phyloP scores from a whole-genome alignment of 2,888 invertebrate species.

The Zygaena filipendulae region DNA sequence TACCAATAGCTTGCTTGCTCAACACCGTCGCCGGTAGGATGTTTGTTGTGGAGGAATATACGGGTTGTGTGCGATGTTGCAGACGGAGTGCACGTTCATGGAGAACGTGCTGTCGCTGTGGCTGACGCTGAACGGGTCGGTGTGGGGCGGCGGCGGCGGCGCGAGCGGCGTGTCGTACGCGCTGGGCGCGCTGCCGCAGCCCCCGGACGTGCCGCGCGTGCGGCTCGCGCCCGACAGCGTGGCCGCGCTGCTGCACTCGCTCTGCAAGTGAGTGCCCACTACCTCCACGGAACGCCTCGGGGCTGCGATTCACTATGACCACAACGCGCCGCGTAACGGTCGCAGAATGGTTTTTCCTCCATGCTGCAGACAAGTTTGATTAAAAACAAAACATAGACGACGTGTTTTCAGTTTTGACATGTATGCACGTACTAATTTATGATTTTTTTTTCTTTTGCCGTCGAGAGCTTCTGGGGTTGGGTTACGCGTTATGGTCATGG shows the following conservation, averaged over 20 bases:
- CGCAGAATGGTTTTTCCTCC: too few relatives aligned
- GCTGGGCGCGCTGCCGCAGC: constrained; percentile 40
- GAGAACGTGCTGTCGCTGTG: constrained; percentile 88
- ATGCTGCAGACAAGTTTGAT: too few relatives aligned
- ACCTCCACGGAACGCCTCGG: too few relatives aligned
- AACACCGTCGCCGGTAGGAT: too few relatives aligned
- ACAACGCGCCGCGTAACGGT: too few relatives aligned
- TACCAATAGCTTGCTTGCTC: neutral
- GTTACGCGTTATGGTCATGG: too few relatives aligned
- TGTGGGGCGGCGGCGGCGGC: constrained; percentile 43
- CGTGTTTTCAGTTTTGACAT: neutral
- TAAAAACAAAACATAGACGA: too few relatives aligned
- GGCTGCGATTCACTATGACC: too few relatives aligned
- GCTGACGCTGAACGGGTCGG: constrained; percentile 82
- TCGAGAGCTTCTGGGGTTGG: too few relatives aligned
- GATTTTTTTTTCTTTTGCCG: constrained; percentile 8
- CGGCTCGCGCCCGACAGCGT: constrained; percentile 56
- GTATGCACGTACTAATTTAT: constrained; percentile 2
- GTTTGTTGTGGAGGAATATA: too few relatives aligned
- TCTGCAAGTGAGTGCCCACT: constrained; percentile 40
- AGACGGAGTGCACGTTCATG: constrained; percentile 79
- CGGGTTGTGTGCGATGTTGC: constrained; percentile 14
- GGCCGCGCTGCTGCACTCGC: constrained; percentile 39
- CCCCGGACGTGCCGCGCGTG: constrained; percentile 54
- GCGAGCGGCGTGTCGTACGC: constrained; percentile 39